Evolutionary conservation across 2,888 invertebrate species (phyloP), one percentile per base, ranked within the genome.

Genomic region (Agrotis ipsilon): DNA sequence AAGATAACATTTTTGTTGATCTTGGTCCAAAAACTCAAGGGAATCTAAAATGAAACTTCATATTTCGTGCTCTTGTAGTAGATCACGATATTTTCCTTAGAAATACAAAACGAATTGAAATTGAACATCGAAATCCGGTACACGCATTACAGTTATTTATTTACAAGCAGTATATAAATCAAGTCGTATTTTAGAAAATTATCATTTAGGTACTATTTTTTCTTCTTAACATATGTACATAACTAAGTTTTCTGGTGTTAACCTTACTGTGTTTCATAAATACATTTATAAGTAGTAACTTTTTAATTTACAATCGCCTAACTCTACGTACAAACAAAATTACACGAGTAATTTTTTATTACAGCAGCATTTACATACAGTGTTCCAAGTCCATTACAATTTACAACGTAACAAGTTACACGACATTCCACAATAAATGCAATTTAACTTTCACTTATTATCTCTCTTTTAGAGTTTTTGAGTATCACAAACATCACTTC

Each of bases 261-360:
- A 94, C 90, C 96, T 96, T 96, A 96, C 96, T 95, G 95, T 94
- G 94, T 92, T 93, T 92, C 91, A 94, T 96, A 95, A 96, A 96
- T 96, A 96, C 93, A 94, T 92, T 93, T 93, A 93, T 92, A 93
- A 92, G 90, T 88, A 89, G 91, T 92, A 92, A 91, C 92, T 90
- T 91, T 90, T 92, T 87, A 93, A 94, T 95, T 92, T 96, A 95
- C 95, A 96, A 91, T 94, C 89, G 80, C 91, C 94, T 95, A 95
- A 89, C 77, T 88, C 94, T 95, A 96, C 93, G 75, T 84, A 80
- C 86, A 92, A 93, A 90, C 87, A 89, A 93, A 92, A 92, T 90
- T 90, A 90, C 90, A 88, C 87, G 86, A 82, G 86, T 91, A 89
- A 90, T 92, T 93, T 85, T n/a, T 93, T 87, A 91, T 92, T 91